These are phyloP conservation scores for Mycalesis mineus DNA, from an alignment of 2,888 invertebrate genomes.

Conservation along the genomic window DNA sequence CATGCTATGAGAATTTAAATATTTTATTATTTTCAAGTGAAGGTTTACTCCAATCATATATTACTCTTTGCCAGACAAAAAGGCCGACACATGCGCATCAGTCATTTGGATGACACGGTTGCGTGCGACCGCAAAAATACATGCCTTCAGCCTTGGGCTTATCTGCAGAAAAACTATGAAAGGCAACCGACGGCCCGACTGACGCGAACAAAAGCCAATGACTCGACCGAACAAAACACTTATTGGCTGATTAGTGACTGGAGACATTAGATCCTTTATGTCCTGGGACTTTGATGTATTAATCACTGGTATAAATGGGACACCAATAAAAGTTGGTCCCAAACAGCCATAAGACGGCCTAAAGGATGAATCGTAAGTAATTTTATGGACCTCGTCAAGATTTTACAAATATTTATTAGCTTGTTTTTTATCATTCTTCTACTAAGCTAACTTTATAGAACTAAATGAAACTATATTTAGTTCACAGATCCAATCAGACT, in stretches of 20 bases:
- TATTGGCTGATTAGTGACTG: conserved; percentile 21
- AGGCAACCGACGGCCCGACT: conserved; percentile 56
- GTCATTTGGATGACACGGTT: conserved; percentile 57
- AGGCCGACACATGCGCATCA: conserved; percentile 67
- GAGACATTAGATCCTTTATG: conserved; percentile 12
- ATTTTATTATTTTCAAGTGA: neutral
- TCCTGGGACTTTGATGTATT: conserved; percentile 9
- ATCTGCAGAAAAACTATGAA: conserved; percentile 52
- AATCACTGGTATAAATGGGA: neutral
- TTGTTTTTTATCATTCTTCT: too few relatives aligned
- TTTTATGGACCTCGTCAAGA: too few relatives aligned
- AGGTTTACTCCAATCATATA: conserved; percentile 2
- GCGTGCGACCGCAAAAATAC: conserved; percentile 63
- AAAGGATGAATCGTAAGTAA: too few relatives aligned
- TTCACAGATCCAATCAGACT: too few relatives aligned
- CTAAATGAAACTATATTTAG: too few relatives aligned
- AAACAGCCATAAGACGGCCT: too few relatives aligned
- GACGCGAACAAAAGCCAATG: conserved; percentile 50
- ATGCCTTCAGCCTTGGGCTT: conserved; percentile 44
- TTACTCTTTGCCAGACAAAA: conserved; percentile 49
- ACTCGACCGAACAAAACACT: conserved; percentile 35
- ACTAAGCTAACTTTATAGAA: too few relatives aligned
- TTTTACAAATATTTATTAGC: too few relatives aligned
- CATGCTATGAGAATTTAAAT: too few relatives aligned
- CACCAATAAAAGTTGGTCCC: too few relatives aligned